phyloP scores from a whole-genome alignment of 2,888 invertebrate genomes.

The Acanthosepion pharaonis region DNA sequence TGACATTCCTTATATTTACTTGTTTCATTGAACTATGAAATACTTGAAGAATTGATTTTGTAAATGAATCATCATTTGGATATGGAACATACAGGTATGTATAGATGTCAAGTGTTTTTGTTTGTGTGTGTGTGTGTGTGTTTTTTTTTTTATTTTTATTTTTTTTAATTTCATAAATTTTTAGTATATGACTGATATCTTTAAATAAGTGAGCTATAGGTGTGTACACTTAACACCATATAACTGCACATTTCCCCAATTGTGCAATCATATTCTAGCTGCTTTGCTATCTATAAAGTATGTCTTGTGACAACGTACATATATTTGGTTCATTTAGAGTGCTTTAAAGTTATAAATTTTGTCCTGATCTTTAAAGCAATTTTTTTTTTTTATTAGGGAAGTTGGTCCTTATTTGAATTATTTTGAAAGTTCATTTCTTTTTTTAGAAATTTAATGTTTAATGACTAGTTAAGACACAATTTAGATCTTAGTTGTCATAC shows the following conservation, averaged over 20 bases:
- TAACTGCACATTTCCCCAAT: background rate
- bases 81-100: constrained; percentile 11
- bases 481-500: background rate
- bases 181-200: background rate
- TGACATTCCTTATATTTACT: background rate
- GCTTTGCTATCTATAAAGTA: background rate
- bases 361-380: too few species aligned
- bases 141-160: background rate
- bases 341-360: too few species aligned
- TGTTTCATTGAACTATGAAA: constrained; percentile 33
- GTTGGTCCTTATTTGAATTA: too few species aligned
- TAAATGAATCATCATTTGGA: background rate
- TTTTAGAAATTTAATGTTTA: background rate
- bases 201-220: too few species aligned
- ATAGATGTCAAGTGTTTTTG: constrained; percentile 33
- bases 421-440: background rate
- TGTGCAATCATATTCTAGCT: background rate
- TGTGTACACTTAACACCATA: background rate
- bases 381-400: too few species aligned
- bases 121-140: background rate
- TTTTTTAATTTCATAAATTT: background rate
- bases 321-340: too few species aligned
- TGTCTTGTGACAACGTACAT: too few species aligned
- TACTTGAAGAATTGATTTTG: background rate
- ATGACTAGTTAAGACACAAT: background rate